Base-by-base conservation (phyloP, 2,888 invertebrate species). In the Watsonalla cultraria region DNA sequence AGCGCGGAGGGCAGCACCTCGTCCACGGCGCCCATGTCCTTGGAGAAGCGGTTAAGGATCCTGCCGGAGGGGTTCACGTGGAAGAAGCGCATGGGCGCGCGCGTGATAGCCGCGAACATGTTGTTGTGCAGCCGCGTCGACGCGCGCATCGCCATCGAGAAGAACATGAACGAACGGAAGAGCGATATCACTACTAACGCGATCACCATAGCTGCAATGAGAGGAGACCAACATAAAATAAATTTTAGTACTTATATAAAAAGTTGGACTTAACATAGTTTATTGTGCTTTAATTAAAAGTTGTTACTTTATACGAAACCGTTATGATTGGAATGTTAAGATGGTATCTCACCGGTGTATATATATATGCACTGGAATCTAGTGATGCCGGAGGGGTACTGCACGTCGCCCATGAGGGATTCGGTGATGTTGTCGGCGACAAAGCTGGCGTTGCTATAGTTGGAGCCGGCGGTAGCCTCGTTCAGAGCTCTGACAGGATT, bases 41-140 rank as follows among this genome's bases (percentile, higher is more conserved):
- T 97, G 0, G 97, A 95, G 84, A 98, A 97, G 33, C 98, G 91
- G 84, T 97, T 98, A 48, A 98, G 88, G 66, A 98, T 95, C 48
- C 95, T 88, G 0, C 96, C 96, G 0, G 95, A 94, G 0, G 97
- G 95, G 82, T 97, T 98, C 5, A 93, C 93, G 76, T 97, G 96
- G 86, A 98, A 98, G 87, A 98, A 98, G 24, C 93, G 91, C 93
- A 97, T 96, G 0, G 95, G 94, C 0, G 96, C 95, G 14, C 95
- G 92, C 4, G 96, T 94, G 15, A 98, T 93, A 35, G 94, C 92
- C n/a, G 91, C 82, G 79, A 97, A 97, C 97, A 98, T 97, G 13
- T 83, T 89, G 80, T 96, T 94, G 84, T 98, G 98, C 0, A 98
- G 89, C 5, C 87, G 92, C 5, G 92, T 93, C 0, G 97, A 96